Percentiles rank a stretch among this genome's conserved stretches.
Conservation (phyloP, 2,113 vertebrate species). For the Serilophus lunatus region DNA sequence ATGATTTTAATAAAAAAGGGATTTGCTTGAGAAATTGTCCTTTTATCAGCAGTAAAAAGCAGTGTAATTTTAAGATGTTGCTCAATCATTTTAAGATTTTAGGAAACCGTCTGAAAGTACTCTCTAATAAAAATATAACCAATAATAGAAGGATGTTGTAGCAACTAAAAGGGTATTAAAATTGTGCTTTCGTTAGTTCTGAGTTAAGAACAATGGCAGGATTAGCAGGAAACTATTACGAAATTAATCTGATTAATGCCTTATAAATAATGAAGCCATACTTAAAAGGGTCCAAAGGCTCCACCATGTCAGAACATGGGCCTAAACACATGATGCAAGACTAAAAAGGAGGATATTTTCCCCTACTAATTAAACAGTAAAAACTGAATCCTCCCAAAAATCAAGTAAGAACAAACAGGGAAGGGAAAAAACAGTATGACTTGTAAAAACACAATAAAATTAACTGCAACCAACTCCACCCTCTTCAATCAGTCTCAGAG, state of each 20-base stretch:
- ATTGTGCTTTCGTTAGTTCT: slow-evolving; percentile 48
- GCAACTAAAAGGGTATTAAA: slow-evolving; percentile 60
- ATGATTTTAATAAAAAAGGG: slow-evolving; percentile 6
- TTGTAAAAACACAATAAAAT: slow-evolving; percentile 51
- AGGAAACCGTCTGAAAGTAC: slow-evolving; percentile 7
- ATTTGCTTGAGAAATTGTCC: not conserved
- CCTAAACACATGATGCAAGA: slow-evolving; percentile 37
- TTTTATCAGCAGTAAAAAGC: not conserved
- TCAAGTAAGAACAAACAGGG: slow-evolving; percentile 63
- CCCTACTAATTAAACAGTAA: slow-evolving; percentile 70
- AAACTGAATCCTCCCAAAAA: slow-evolving; percentile 69
- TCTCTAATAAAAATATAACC: slow-evolving; percentile 29
- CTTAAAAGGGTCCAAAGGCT: slow-evolving; percentile 72
- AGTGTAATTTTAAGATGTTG: slow-evolving; percentile 7
- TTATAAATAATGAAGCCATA: slow-evolving; percentile 65
- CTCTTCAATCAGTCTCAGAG: slow-evolving; percentile 27
- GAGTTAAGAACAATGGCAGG: slow-evolving; percentile 67
- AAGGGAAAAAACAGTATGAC: not conserved
- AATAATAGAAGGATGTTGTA: slow-evolving; percentile 48
- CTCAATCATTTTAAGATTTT: slow-evolving; percentile 25
- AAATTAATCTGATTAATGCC: slow-evolving; percentile 71
- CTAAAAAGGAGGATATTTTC: slow-evolving; percentile 48
- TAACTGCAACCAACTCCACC: slow-evolving; percentile 55
- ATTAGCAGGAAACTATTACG: slow-evolving; percentile 64
- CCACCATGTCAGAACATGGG: slow-evolving; percentile 68